Evolutionary conservation across 37 sponge, comb jelly and placozoan genomes (phyloP).

Genomic region (Haliclona indistincta): DNA sequence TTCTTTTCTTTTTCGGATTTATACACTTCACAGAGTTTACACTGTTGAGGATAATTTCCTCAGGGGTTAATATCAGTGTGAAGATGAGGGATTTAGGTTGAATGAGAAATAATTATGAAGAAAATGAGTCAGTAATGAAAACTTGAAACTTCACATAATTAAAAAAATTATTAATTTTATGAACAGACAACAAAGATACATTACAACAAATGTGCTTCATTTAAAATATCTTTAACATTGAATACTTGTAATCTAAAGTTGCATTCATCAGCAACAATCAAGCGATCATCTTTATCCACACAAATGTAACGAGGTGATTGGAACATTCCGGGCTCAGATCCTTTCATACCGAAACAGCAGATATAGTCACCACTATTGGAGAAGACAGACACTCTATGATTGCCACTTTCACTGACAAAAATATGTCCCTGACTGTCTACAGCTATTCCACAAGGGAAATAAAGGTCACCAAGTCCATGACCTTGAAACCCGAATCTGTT

Average conservation of each 20-base stretch:
- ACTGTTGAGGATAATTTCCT: too few relatives aligned
- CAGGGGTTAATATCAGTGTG: too few relatives aligned
- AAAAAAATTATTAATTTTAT: too few relatives aligned
- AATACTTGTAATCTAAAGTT: slow-evolving; percentile 47
- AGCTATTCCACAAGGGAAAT: slow-evolving; percentile 38
- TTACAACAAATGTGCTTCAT: too few relatives aligned
- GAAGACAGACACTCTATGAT: slow-evolving; percentile 53
- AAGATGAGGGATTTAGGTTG: too few relatives aligned
- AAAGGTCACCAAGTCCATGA: slow-evolving; percentile 15
- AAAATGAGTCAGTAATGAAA: too few relatives aligned
- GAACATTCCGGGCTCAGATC: slow-evolving; percentile 42
- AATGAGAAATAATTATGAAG: too few relatives aligned
- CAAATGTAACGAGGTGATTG: slow-evolving; percentile 32
- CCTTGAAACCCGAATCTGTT: slow-evolving; percentile 25
- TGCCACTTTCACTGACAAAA: slow-evolving; percentile 38
- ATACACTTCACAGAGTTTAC: too few relatives aligned
- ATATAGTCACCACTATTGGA: slow-evolving; percentile 20
- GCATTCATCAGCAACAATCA: slow-evolving; percentile 46
- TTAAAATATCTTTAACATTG: not conserved
- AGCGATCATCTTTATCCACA: slow-evolving; percentile 3
- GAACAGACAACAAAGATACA: too few relatives aligned
- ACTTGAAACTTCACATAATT: too few relatives aligned
- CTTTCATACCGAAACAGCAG: slow-evolving; percentile 41
- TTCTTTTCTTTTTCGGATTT: too few relatives aligned
- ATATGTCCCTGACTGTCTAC: slow-evolving; percentile 37